Conservation (phyloP, 2,797 vertebrate species). For the Sebastes iracundus region DNA sequence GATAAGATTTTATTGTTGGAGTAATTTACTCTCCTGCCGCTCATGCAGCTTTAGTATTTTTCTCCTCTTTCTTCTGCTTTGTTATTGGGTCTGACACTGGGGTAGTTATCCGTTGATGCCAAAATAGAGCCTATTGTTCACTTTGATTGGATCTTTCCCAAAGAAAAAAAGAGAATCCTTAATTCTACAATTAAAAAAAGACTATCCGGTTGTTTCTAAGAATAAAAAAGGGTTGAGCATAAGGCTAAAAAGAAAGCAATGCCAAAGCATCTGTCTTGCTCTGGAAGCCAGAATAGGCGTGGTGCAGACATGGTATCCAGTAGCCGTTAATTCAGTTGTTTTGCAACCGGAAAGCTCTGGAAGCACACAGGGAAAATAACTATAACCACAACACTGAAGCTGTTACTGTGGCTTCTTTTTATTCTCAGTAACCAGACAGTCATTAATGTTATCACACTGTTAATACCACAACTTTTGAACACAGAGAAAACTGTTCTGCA, state of each 20-base stretch:
- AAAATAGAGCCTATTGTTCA: not conserved
- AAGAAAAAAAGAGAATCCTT: not conserved
- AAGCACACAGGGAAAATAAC: constrained; percentile 24
- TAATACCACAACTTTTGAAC: constrained; percentile 11
- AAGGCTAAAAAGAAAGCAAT: not conserved
- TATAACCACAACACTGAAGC: not conserved
- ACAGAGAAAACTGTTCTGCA: not conserved
- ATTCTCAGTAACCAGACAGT: constrained; percentile 13
- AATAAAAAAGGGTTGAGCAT: not conserved
- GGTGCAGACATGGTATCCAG: constrained; percentile 33
- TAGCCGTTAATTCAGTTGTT: constrained; percentile 38
- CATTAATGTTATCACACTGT: constrained; percentile 23
- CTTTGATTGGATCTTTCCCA: constrained; percentile 9
- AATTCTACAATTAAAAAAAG: not conserved
- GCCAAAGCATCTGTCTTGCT: not conserved
- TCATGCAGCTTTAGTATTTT: constrained; percentile 5
- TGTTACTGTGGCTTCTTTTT: constrained; percentile 2
- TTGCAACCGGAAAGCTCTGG: constrained; percentile 9
- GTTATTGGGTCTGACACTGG: constrained; percentile 2
- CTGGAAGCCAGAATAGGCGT: not conserved
- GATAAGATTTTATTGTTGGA: constrained; percentile 26
- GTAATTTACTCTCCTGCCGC: not conserved
- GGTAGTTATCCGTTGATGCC: not conserved
- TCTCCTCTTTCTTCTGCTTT: constrained; percentile 7
- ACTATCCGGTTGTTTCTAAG: not conserved